phyloP scores from a whole-genome alignment of 2,888 invertebrate genomes.

The Tenthredo notha region DNA sequence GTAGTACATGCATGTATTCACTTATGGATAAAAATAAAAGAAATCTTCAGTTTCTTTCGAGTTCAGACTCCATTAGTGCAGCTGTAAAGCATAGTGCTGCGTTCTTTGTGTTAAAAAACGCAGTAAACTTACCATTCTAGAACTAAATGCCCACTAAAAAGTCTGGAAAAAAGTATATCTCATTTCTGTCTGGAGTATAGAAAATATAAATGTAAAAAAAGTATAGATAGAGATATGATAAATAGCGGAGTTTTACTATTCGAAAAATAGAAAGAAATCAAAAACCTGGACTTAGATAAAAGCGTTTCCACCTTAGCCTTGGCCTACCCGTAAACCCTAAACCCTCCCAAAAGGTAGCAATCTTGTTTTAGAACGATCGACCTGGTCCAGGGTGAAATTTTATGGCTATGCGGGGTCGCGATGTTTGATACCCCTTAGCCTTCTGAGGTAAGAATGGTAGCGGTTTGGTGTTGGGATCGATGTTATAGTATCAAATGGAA shows the following conservation, averaged over 20 bases:
- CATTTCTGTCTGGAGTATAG: not conserved
- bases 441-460: not conserved
- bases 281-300: not conserved
- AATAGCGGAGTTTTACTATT: not conserved
- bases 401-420: not conserved
- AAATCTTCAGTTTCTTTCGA: not conserved
- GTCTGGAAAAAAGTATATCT: not conserved
- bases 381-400: constrained; percentile 24
- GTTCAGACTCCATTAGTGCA: constrained; percentile 20
- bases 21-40: not conserved
- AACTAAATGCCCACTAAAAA: not conserved
- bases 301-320: not conserved
- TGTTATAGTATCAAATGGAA: not conserved
- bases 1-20: not conserved
- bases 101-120: constrained; percentile 1
- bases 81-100: not conserved
- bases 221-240: not conserved
- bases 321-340: not conserved
- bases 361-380: constrained; percentile 32
- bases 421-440: not conserved
- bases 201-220: not conserved
- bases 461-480: not conserved
- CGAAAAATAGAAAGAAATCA: not conserved
- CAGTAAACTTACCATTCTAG: not conserved
- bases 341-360: not conserved